phyloP scores from a whole-genome alignment of 2,888 invertebrate genomes.

The Lasioglossum figueresi region DNA sequence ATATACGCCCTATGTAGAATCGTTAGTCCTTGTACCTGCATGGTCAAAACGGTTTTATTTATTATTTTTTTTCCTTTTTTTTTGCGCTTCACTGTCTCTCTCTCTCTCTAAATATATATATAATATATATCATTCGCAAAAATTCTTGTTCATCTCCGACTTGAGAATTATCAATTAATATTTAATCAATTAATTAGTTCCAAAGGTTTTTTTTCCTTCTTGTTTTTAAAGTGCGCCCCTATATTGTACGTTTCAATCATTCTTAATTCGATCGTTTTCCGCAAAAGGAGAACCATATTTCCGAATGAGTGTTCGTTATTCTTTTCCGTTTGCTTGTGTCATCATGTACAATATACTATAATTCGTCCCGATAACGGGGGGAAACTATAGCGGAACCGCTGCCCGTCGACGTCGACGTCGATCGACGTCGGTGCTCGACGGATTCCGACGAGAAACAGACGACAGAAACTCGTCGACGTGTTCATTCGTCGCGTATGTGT shows the following conservation, averaged over 20 bases:
- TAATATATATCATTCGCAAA: neutral
- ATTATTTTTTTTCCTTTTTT: no score
- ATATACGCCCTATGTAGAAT: constrained; percentile 66
- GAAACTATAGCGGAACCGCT: neutral
- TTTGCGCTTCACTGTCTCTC: neutral
- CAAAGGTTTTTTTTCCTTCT: no score
- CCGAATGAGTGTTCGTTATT: no score
- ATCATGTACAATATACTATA: neutral
- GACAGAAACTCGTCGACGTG: no score
- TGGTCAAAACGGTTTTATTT: constrained; percentile 41
- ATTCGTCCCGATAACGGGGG: neutral
- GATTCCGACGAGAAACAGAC: no score
- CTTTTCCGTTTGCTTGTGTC: no score
- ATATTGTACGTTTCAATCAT: neutral
- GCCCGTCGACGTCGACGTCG: constrained; percentile 36
- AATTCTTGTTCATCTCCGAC: neutral
- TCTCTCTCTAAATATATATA: neutral
- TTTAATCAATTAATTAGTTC: no score
- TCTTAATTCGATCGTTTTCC: neutral
- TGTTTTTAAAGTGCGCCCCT: neutral
- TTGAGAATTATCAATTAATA: neutral
- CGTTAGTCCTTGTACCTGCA: constrained; percentile 61
- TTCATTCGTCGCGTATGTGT: no score
- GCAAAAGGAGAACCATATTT: neutral
- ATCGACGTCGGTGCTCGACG: no score